Base-by-base conservation (phyloP, 2,797 vertebrate species). In the Phrynocephalus forsythii region DNA sequence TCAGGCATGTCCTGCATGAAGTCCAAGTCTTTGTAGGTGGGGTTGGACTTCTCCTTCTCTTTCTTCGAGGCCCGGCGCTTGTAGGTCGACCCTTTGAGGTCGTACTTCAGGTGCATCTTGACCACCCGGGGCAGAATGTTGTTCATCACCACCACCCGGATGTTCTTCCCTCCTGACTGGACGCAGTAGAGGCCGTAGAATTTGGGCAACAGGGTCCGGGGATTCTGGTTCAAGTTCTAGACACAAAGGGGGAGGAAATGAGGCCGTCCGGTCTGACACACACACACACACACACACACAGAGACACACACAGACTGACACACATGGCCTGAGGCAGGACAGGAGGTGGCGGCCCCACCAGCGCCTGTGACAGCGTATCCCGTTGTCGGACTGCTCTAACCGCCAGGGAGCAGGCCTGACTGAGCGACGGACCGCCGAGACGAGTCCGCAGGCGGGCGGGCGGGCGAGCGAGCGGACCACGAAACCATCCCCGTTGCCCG, bases 161-260 rank as follows among this genome's bases (percentile, higher is more conserved):
- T 99, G 95, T 99, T 99, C 96, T 99, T 99, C 80, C 99, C 99
- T 0, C 98, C 99, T 0, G 99, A 99, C 89, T 99, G 99, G 93
- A 99, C 98, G 0, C 99, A 99, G 96, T 99, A 99, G 81, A 99
- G 98, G 91, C 99, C 99, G 0, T 99, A 99, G 86, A 99, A 99
- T 96, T 99, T 99, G 87, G 99, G 99, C 94, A 99, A 97, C 94
- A 99, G 96, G 0, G 99, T 99, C 92, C 99, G 97, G 2, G 98
- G 99, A 95, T 99, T 99, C 96, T 99, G 99, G 95, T 99, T 99
- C 95, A 99, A 96, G 95, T 99, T 99, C 99, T 99, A 1, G 13
- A 2, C n/a, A n/a, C n/a, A 66, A 26, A 52, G 63, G 76, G 63
- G 67, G 7, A 9, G 5, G 44, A 22, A 63, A 68, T 33, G 33